These are phyloP conservation scores for Molossus molossus DNA, from an alignment of 2,797 vertebrate genomes.

Conservation along the genomic window DNA sequence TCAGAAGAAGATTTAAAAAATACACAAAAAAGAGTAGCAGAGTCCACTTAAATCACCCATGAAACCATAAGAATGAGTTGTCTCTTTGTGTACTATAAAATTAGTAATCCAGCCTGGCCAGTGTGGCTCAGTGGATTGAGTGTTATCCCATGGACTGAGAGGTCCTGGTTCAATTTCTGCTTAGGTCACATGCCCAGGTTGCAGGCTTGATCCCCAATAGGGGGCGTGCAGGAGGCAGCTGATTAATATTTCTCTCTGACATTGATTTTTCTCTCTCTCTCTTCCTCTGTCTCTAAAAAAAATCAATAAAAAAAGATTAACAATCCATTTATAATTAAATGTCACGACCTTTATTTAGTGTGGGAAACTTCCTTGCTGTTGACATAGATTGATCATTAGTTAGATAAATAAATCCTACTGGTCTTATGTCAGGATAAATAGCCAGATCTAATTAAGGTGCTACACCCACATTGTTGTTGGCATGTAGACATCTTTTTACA, in stretches of 20 bases:
- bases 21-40: neutral
- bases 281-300: no score
- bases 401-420: slow-evolving; percentile 17
- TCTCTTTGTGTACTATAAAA: neutral
- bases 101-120: neutral
- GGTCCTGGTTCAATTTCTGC: no score
- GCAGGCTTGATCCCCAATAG: no score
- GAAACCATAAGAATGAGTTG: slow-evolving; percentile 18
- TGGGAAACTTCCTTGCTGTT: slow-evolving; percentile 52
- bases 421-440: slow-evolving; percentile 23
- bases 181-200: no score
- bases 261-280: no score
- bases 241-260: no score
- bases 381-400: slow-evolving; percentile 31
- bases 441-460: slow-evolving; percentile 51
- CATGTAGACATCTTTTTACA: slow-evolving; percentile 63
- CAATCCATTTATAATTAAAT: slow-evolving; percentile 63
- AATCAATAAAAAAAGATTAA: neutral
- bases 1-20: neutral
- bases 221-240: no score
- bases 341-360: slow-evolving; percentile 51
- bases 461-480: slow-evolving; percentile 58
- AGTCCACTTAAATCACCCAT: neutral
- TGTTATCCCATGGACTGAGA: no score
- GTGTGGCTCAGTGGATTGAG: no score